phyloP scores from a whole-genome alignment of 1,140 invertebrate genomes.

The Trachymyrmex cornetzi region DNA sequence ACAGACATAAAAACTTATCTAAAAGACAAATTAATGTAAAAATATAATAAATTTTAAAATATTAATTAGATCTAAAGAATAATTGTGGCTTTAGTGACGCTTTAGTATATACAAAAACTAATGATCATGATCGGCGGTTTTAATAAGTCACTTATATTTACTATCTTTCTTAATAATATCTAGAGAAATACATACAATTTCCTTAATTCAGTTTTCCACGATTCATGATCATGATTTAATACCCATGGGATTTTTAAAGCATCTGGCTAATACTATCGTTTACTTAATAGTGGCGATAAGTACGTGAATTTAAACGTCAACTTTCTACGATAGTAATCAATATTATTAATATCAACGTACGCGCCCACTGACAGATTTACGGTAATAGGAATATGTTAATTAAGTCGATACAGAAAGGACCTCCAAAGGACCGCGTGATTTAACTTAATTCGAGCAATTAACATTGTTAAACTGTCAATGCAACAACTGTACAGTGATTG shows the following conservation, averaged over 20 bases:
- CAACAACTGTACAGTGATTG: conserved; percentile 73
- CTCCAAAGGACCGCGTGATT: conserved; percentile 72
- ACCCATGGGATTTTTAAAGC: conserved; percentile 55
- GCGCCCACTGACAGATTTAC: conserved; percentile 58
- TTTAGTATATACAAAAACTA: conserved; percentile 18
- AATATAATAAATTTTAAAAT: neutral
- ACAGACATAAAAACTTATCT: neutral
- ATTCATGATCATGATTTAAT: conserved; percentile 29
- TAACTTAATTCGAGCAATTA: conserved; percentile 77
- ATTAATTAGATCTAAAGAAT: neutral
- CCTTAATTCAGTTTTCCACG: conserved; percentile 66
- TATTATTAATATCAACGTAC: conserved; percentile 57
- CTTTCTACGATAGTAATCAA: conserved; percentile 76
- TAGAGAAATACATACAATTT: conserved; percentile 33
- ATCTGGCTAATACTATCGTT: conserved; percentile 50
- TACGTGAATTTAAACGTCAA: conserved; percentile 81
- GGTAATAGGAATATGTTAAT: conserved; percentile 73
- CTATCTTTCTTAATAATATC: conserved; percentile 7
- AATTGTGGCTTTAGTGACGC: conserved; percentile 22
- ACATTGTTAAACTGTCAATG: conserved; percentile 74
- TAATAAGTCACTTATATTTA: conserved; percentile 19
- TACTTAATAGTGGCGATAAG: conserved; percentile 34
- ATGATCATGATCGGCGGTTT: conserved; percentile 5
- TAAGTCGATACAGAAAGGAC: conserved; percentile 59
- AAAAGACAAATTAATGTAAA: too few species aligned